Base-by-base conservation (phyloP, 35 echinoderm and acorn worm genomes). In the Strongylocentrotus purpuratus region DNA sequence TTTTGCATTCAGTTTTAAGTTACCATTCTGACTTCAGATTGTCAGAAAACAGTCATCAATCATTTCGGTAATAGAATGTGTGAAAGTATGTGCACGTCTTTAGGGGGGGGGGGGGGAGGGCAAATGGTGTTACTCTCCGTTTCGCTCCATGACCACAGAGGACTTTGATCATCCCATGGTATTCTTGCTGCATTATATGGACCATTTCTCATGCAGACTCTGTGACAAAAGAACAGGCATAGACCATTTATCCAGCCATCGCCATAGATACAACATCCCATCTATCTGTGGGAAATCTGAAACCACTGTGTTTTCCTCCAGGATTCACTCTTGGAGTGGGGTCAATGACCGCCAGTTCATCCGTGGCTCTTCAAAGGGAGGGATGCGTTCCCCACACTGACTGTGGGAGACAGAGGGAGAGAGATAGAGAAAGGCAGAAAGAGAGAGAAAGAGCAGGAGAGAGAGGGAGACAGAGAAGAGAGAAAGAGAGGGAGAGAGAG, bases 221-320 rank as follows among this genome's bases (percentile, higher is more conserved):
- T 3, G 28, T n/a, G 65, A 78, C 65, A 31, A 78, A 78, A 78
- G 65, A 78, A 22, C 15, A 78, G 65, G 25, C 65, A 78, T n/a
- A 18, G 65, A 78, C 65, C 65, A 78, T 78, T 78, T 78, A 78
- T 78, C 65, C 65, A n/a, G 65, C 28, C 65, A 78, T 78, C 65
- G 65, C 65, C 65, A 78, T 78, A 18, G 65, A 78, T 78, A 78
- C 65, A 78, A 78, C 65, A 25, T 78, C 65, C 65, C 22, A 28
- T 78, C 65, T 78, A 78, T 78, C 65, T 78, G 65, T 78, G 65
- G 65, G 65, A 78, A 78, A 78, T 78, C 65, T 25, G 65, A 78
- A 28, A 78, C 65, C 65, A 28, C 65, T 78, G 65, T 78, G 65
- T 78, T 78, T 78, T 78, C 65, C 65, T 78, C 65, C 65, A n/a